Base-by-base conservation (phyloP, 92 coral and sea anemone species). In the Hydrozoanthus gracilis region DNA sequence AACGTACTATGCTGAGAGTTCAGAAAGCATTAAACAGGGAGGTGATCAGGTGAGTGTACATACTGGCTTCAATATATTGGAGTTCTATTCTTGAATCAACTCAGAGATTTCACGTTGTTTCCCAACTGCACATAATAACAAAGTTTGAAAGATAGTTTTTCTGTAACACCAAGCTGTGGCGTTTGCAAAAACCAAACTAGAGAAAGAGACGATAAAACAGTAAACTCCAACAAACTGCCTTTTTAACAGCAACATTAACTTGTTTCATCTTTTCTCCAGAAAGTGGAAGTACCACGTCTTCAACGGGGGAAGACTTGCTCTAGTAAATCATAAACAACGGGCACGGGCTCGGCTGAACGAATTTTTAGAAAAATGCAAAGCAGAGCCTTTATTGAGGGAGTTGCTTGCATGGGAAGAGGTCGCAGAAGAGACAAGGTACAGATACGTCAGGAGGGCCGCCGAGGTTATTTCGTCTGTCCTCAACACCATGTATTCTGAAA, bases 231-330 rank as follows among this genome's bases (percentile, higher is more conserved):
- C 3, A 45, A 17, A 12, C 44, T 3, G 45, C 10, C 71, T 18
- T 66, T 66, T 66, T 66, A 15, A 66, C 17, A 66, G 8, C 17
- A 15, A 66, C 27, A 66, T 12, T 0, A 16, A 66, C 71, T 15
- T 66, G 45, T 44, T 66, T 66, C 44, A 66, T 66, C 20, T 10
- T 17, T 13, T 66, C 71, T 66, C 16, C 71, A 66, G 71, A 66
- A 66, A 66, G 44, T 66, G 71, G 71, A 11, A 66, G 71, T 66
- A 66, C 71, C 71, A 66, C 71, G 71, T n/a, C 71, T 66, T 66
- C 71, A 66, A 66, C 44, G 7, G 71, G 46, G 45, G 71, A 66
- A 18, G 71, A 66, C 71, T 66, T 39, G 9, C 8, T 66, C 27
- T 45, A 17, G 46, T 66, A 27, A 27, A 27, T 18, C 71, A 66